phyloP scores from a whole-genome alignment of 92 coral and sea anemone genomes.

The Plumapathes pennacea region DNA sequence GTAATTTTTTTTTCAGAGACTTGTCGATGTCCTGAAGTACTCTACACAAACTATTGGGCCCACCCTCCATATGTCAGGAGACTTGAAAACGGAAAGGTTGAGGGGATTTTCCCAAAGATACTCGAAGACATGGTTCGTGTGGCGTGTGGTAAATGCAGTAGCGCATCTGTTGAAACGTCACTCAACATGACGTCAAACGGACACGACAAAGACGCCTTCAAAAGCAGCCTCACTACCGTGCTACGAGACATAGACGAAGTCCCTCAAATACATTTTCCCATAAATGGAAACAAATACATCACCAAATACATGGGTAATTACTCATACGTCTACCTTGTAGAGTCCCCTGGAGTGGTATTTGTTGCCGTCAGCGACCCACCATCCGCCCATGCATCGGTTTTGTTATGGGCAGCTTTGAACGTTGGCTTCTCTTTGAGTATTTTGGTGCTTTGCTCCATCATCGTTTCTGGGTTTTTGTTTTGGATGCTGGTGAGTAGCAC shows the following conservation, averaged over 20 bases:
- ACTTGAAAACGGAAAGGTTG: slow-evolving; percentile 3
- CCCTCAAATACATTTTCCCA: slow-evolving; percentile 73
- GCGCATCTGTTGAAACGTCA: slow-evolving; percentile 50
- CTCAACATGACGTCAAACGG: slow-evolving; percentile 32
- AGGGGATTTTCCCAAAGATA: slow-evolving; percentile 51
- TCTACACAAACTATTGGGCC: slow-evolving; percentile 71
- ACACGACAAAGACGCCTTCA: slow-evolving; percentile 21
- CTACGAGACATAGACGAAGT: slow-evolving; percentile 44
- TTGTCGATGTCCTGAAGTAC: slow-evolving; percentile 64
- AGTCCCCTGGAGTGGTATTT: slow-evolving; percentile 78
- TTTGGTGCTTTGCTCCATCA: slow-evolving; percentile 43
- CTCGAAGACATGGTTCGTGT: slow-evolving; percentile 21
- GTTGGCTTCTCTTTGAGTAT: slow-evolving; percentile 48
- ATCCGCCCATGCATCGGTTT: slow-evolving; percentile 19
- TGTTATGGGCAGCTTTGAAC: slow-evolving; percentile 28
- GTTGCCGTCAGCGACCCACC: slow-evolving; percentile 56
- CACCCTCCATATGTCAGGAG: slow-evolving; percentile 64
- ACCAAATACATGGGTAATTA: slow-evolving; percentile 51
- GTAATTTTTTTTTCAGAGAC: slow-evolving; percentile 29
- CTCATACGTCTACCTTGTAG: slow-evolving; percentile 60
- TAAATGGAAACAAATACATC: slow-evolving; percentile 61
- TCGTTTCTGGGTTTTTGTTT: slow-evolving; percentile 62
- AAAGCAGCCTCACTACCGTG: slow-evolving; percentile 32
- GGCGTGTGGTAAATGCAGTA: slow-evolving; percentile 68
- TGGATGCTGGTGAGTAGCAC: slow-evolving; percentile 77